phyloP scores from a whole-genome alignment of 2,113 vertebrate species.

The Arenaria interpres region DNA sequence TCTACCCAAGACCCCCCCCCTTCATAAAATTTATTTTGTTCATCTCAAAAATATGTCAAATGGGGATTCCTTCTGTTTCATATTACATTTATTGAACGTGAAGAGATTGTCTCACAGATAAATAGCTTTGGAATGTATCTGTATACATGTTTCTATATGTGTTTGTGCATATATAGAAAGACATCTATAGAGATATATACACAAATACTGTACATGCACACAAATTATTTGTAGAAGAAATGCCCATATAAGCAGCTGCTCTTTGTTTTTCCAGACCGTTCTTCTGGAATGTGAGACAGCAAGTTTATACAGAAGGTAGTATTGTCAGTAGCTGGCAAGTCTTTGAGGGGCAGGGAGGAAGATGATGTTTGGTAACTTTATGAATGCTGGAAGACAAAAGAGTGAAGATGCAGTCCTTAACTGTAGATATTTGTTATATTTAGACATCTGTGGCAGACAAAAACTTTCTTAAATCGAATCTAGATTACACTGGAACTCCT shows the following conservation, averaged over 20 bases:
- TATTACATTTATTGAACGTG: neutral
- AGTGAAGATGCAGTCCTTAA: neutral
- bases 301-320: neutral
- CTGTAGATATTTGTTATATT: neutral
- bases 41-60: neutral
- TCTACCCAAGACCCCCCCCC: neutral
- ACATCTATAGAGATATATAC: neutral
- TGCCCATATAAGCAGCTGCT: neutral
- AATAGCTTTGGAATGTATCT: neutral
- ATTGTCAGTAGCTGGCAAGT: neutral
- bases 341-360: neutral
- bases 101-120: neutral
- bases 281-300: neutral
- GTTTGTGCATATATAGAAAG: neutral
- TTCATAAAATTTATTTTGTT: neutral
- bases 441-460: neutral
- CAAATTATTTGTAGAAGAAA: neutral
- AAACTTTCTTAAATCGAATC: neutral
- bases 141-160: neutral
- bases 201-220: rapidly evolving
- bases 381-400: neutral
- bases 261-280: neutral
- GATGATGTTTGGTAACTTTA: neutral
- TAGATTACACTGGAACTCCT: neutral
- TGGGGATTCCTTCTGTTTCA: neutral